A percentile compares a stretch with the other conserved stretches of the same genome.
phyloP scores from a whole-genome alignment of 2,113 vertebrate species.

The Orthonyx spaldingii region DNA sequence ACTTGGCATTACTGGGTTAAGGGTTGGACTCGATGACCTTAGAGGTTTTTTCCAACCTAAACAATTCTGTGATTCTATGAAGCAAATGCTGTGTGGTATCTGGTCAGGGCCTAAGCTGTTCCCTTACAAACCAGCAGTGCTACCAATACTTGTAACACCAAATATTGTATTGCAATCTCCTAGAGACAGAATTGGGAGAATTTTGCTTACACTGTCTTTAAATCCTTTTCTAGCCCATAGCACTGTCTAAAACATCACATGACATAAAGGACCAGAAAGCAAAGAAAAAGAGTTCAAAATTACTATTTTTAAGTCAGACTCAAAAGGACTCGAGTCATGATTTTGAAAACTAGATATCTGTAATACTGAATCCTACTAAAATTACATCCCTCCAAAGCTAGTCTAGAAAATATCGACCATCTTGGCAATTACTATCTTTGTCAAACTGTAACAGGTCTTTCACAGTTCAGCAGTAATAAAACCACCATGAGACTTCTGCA shows the following conservation, averaged over 20 bases:
- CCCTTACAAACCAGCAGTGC: not conserved
- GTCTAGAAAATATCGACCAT: not conserved
- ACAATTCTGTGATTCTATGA: not conserved
- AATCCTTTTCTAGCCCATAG: not conserved
- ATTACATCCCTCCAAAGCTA: not conserved
- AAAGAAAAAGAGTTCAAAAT: not conserved
- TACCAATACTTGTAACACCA: not conserved
- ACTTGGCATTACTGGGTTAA: not conserved
- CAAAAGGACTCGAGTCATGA: rapidly evolving
- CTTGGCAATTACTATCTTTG: not conserved
- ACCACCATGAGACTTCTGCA: not conserved
- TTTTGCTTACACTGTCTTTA: not conserved
- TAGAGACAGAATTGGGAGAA: not conserved
- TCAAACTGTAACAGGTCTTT: not conserved
- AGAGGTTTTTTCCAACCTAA: not conserved
- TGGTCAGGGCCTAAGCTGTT: not conserved
- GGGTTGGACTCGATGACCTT: rapidly evolving
- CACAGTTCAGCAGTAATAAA: not conserved
- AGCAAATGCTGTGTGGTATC: not conserved
- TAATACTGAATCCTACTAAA: not conserved
- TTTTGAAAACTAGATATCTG: not conserved
- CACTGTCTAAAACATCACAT: not conserved
- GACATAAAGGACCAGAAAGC: not conserved
- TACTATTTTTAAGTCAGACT: not conserved
- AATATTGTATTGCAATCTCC: not conserved